Conservation (phyloP, 2,113 vertebrate genomes). For the Malurus melanocephalus region DNA sequence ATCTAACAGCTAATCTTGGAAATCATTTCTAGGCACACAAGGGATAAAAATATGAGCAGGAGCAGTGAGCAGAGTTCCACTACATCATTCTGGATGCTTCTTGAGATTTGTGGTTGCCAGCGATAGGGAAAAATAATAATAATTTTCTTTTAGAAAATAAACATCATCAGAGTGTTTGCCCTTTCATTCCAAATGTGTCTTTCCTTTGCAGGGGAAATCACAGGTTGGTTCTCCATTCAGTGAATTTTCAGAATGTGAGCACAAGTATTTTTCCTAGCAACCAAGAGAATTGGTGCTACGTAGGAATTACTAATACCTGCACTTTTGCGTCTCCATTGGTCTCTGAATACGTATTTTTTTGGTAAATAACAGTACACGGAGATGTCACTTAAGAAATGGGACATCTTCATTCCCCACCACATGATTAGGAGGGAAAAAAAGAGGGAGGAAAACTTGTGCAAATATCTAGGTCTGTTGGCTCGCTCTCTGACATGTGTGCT, state of each 20-base stretch:
- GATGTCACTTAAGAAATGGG: not conserved
- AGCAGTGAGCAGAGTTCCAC: not conserved
- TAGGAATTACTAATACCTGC: not conserved
- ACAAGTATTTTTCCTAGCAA: not conserved
- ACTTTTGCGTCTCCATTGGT: not conserved
- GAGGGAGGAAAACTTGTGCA: not conserved
- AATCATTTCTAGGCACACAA: not conserved
- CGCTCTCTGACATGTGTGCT: not conserved
- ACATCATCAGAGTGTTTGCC: not conserved
- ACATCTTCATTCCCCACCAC: not conserved
- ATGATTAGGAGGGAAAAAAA: not conserved
- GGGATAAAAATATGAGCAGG: not conserved
- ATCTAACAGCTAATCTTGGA: not conserved
- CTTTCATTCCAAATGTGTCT: not conserved
- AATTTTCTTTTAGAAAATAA: not conserved
- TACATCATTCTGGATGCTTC: not conserved
- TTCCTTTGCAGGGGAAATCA: not conserved
- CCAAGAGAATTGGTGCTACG: fast-evolving
- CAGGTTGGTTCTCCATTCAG: not conserved
- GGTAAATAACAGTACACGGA: not conserved
- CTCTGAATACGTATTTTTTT: not conserved
- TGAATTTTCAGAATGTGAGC: not conserved
- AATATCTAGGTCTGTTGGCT: not conserved
- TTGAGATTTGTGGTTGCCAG: not conserved
- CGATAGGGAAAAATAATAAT: not conserved